Percentiles rank a stretch among this genome's conserved stretches.
Conservation (phyloP, 1,140 invertebrate species). For the Lutraria rhynchaena region DNA sequence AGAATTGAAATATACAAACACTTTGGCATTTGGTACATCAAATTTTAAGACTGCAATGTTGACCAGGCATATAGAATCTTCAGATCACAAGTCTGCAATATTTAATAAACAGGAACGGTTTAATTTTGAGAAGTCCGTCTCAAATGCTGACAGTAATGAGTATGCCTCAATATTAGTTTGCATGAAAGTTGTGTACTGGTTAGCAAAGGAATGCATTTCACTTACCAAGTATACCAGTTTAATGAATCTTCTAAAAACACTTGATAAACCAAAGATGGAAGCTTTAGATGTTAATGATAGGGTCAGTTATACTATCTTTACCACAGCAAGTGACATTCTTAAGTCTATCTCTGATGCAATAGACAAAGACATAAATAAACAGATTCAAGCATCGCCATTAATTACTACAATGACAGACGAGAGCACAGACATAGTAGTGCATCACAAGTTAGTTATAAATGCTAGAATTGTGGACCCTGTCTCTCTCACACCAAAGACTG, state of each 20-base stretch:
- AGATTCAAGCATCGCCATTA: not conserved
- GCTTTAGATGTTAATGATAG: not conserved
- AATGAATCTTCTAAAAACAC: not conserved
- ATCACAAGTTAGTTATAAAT: conserved; percentile 45
- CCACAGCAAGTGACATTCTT: conserved; percentile 15
- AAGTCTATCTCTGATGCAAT: conserved; percentile 3
- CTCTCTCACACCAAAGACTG: conserved; percentile 18
- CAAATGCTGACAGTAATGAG: conserved; percentile 8
- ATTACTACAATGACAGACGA: conserved; percentile 38
- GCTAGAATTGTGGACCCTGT: conserved; percentile 36
- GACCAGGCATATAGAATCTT: not conserved
- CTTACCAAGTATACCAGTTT: conserved; percentile 8
- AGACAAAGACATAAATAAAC: conserved; percentile 4
- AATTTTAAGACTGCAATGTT: conserved; percentile 14
- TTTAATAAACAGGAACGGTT: not conserved
- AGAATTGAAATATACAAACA: not conserved
- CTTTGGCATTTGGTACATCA: not conserved
- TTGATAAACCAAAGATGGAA: conserved; percentile 1
- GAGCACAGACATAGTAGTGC: conserved; percentile 42
- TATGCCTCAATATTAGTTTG: not conserved
- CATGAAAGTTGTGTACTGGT: conserved; percentile 25
- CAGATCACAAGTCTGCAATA: not conserved
- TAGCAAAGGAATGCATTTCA: conserved; percentile 26
- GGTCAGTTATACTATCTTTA: not conserved
- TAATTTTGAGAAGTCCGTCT: conserved; percentile 6